Conservation (phyloP, 2,113 vertebrate genomes). For the Phoenicopterus ruber region DNA sequence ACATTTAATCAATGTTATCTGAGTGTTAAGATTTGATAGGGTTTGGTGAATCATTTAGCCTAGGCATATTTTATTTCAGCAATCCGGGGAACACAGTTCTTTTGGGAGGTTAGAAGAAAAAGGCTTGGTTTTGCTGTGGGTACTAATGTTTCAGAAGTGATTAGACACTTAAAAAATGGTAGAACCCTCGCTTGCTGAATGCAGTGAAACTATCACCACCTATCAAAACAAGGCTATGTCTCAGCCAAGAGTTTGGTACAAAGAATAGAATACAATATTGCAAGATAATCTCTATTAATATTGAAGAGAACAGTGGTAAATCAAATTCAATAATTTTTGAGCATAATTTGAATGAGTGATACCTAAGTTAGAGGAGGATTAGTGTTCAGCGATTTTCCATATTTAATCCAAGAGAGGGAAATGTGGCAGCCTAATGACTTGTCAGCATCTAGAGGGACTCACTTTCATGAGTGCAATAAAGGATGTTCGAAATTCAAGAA, state of each 20-base stretch:
- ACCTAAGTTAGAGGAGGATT: not conserved
- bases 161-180: not conserved
- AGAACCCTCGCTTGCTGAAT: not conserved
- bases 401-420: not conserved
- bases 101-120: not conserved
- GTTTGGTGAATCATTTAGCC: not conserved
- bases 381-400: not conserved
- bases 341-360: not conserved
- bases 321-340: not conserved
- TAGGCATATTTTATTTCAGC: not conserved
- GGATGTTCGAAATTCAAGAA: not conserved
- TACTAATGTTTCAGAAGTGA: not conserved
- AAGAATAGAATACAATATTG: not conserved
- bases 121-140: not conserved
- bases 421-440: not conserved
- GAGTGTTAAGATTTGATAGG: not conserved
- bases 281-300: not conserved
- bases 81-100: not conserved
- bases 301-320: not conserved
- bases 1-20: not conserved
- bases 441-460: not conserved
- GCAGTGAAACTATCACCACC: not conserved
- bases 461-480: not conserved
- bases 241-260: not conserved
- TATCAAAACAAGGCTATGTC: not conserved